These are phyloP conservation scores for Lophotriccus pileatus DNA, from an alignment of 2,797 vertebrate species.

Conservation along the genomic window DNA sequence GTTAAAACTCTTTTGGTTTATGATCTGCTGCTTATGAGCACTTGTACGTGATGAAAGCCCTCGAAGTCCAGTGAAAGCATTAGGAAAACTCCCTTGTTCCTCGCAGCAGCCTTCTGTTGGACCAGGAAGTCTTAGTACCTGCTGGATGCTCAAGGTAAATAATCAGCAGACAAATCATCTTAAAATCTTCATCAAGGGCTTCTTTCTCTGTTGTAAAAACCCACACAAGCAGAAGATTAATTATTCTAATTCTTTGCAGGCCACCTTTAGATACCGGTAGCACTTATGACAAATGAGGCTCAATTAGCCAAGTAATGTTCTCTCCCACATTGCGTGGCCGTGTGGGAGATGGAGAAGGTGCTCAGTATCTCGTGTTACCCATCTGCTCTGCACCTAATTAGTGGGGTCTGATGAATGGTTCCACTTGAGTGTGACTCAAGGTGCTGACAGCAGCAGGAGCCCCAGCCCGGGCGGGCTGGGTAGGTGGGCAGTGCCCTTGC, in stretches of 20 bases:
- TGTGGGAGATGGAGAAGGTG: constrained; percentile 52
- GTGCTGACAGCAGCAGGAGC: background rate
- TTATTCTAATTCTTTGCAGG: constrained; percentile 48
- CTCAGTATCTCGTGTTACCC: constrained; percentile 10
- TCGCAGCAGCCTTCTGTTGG: constrained; percentile 16
- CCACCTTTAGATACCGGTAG: constrained; percentile 41
- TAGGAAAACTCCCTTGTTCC: constrained; percentile 39
- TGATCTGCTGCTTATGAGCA: constrained; percentile 31
- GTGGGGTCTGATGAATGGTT: constrained; percentile 18
- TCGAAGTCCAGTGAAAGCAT: background rate
- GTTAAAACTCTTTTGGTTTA: constrained; percentile 45
- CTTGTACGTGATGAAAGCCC: background rate
- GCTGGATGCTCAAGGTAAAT: constrained; percentile 28
- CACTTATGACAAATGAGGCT: constrained; percentile 42
- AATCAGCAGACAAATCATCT: constrained; percentile 36
- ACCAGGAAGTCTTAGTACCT: constrained; percentile 11
- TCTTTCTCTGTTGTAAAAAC: background rate
- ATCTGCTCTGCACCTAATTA: constrained; percentile 56
- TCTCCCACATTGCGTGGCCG: constrained; percentile 18
- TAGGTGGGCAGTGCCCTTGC: background rate
- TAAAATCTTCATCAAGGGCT: constrained; percentile 26
- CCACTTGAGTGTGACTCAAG: background rate
- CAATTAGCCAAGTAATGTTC: constrained; percentile 56
- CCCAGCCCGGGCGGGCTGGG: background rate
- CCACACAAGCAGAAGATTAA: constrained; percentile 39